Base-by-base conservation (phyloP, 2,888 invertebrate genomes). In the Amphipyra berbera region DNA sequence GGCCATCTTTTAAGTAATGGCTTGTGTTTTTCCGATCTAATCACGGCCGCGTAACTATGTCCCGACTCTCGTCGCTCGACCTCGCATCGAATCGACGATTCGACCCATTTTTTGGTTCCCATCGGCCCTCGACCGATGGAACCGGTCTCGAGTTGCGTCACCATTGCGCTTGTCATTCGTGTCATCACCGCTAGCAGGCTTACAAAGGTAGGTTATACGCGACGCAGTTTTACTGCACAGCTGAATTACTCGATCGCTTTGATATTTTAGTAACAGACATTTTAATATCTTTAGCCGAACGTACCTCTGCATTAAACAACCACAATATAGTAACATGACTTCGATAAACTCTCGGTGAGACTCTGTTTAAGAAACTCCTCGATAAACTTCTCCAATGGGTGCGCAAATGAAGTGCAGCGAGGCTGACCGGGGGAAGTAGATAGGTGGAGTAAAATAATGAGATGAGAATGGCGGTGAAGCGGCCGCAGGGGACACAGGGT, bases 1-100 rank as follows among this genome's bases (percentile, higher is more conserved):
- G 86, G 73, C 80, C 82, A 83, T 82, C 86, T 81, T 86, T 89
- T 87, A 84, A 82, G 88, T 90, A 89, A 90, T 90, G 86, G 88
- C 75, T 69, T 69, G 71, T 68, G 83, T 88, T 91, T 90, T 91
- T 90, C 77, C 69, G 75, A 75, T 83, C 84, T 89, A 88, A 88
- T 88, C 87, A 82, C 83, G 71, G 73, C 67, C 83, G 73, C 85
- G 82, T 70, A 85, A 83, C 88, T 84, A 84, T 82, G 83, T 81
- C 80, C 75, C 69, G 57, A 57, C 45, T 56, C 63, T 56, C 55
- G 69, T 55, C 59, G 47, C 47, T 41, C 35, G 72, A 70, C 69
- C 80, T 76, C 82, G 81, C 81, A 72, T 65, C 76, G 75, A 73
- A 71, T 78, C 78, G 71, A 68, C 75, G 76, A 81, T 75, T 78